phyloP scores from a whole-genome alignment of 2,888 invertebrate genomes.

The Cantharis lateralis region DNA sequence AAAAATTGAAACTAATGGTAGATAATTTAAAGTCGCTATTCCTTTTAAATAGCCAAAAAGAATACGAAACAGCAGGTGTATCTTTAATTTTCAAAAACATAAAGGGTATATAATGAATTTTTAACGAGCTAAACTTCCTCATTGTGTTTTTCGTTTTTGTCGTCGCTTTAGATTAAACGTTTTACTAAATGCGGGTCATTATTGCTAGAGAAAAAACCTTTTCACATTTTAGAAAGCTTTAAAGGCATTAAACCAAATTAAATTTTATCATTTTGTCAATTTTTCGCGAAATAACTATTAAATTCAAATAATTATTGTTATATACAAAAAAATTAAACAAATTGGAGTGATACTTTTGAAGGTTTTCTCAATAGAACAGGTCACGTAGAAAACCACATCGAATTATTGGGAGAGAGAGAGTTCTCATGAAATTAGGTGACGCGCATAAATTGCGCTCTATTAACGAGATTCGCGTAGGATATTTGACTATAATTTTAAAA shows the following conservation, averaged over 20 bases:
- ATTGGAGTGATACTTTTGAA: too few relatives aligned
- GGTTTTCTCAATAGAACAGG: too few relatives aligned
- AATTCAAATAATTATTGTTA: too few relatives aligned
- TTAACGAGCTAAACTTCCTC: conserved; percentile 26
- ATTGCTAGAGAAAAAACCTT: background rate
- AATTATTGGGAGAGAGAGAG: too few relatives aligned
- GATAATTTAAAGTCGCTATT: conserved; percentile 1
- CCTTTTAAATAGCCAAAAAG: conserved; percentile 8
- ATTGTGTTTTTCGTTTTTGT: conserved; percentile 23
- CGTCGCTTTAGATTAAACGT: conserved; percentile 21
- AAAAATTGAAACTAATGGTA: conserved; percentile 1
- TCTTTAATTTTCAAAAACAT: conserved; percentile 22
- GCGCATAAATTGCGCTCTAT: too few relatives aligned
- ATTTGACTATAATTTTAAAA: too few relatives aligned
- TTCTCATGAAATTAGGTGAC: too few relatives aligned
- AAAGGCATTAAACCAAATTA: background rate
- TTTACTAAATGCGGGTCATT: conserved; percentile 10
- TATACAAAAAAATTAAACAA: too few relatives aligned
- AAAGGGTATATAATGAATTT: conserved; percentile 29
- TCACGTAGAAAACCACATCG: too few relatives aligned
- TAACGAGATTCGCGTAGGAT: too few relatives aligned
- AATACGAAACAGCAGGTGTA: conserved; percentile 21
- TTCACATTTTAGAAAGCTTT: conserved; percentile 3
- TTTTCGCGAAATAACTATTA: too few relatives aligned
- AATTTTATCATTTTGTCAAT: background rate